These are phyloP conservation scores for Capitulum mitella DNA, from an alignment of 2,888 invertebrate species.

Conservation along the genomic window DNA sequence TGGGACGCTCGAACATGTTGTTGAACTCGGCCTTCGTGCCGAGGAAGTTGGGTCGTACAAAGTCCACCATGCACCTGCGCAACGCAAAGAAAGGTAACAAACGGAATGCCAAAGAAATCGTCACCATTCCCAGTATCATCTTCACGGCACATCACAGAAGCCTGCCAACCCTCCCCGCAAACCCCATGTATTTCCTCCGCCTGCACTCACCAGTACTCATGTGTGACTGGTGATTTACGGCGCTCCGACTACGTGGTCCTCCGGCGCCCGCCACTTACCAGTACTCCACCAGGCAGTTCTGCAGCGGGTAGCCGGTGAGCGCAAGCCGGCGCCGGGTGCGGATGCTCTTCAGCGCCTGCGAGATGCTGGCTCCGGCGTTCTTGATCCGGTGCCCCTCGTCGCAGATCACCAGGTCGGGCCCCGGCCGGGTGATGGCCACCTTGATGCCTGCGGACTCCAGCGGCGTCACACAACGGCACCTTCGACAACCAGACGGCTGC, in stretches of 20 bases:
- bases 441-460: slow-evolving; percentile 65
- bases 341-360: slow-evolving; percentile 85
- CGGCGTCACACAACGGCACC: no score
- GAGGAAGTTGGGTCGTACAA: slow-evolving; percentile 93
- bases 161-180: no score
- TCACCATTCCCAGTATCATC: no score
- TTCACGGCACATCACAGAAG: no score
- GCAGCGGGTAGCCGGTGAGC: slow-evolving; percentile 94
- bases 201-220: no score
- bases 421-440: slow-evolving; percentile 75
- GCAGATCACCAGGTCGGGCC: slow-evolving; percentile 89
- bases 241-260: no score
- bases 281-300: slow-evolving; percentile 83
- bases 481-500: no score
- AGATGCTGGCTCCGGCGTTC: slow-evolving; percentile 94
- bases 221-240: no score
- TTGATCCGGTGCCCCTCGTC: slow-evolving; percentile 98
- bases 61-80: slow-evolving; percentile 99
- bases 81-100: no score
- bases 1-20: slow-evolving; percentile 98
- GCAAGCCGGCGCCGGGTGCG: slow-evolving; percentile 89
- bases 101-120: no score
- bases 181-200: no score
- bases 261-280: slow-evolving; percentile 33
- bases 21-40: slow-evolving; percentile 95